phyloP scores from a whole-genome alignment of 2,888 invertebrate genomes.

The Catocala sponsa region DNA sequence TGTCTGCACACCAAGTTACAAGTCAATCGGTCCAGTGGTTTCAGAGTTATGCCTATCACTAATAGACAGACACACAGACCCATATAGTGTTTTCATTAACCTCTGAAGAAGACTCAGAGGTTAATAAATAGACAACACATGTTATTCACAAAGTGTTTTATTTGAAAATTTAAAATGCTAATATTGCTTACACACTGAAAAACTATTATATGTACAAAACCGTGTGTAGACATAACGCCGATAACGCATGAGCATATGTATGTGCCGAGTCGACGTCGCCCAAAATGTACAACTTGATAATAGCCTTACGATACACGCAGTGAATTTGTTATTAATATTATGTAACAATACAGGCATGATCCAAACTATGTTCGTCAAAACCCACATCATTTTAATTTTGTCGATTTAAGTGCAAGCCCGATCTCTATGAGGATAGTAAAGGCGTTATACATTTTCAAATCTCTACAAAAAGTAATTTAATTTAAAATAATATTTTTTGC shows the following conservation, averaged over 20 bases:
- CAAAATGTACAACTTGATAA: slow-evolving; percentile 55
- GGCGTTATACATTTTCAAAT: no score
- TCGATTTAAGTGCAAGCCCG: neutral
- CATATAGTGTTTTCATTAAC: no score
- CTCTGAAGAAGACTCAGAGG: no score
- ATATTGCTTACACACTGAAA: slow-evolving; percentile 80
- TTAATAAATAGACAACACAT: slow-evolving; percentile 44
- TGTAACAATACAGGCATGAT: slow-evolving; percentile 51
- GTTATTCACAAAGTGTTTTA: slow-evolving; percentile 79
- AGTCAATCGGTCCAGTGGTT: no score
- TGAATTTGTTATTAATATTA: slow-evolving; percentile 63
- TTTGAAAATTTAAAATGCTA: slow-evolving; percentile 79
- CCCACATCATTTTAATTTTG: slow-evolving; percentile 32
- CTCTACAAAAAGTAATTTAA: no score
- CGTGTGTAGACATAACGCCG: slow-evolving; percentile 42
- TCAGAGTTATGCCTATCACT: no score
- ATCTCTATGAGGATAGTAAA: no score
- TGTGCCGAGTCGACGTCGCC: slow-evolving; percentile 21
- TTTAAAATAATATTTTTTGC: no score
- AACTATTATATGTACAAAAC: slow-evolving; percentile 63
- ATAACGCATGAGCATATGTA: slow-evolving; percentile 5
- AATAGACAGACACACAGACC: no score
- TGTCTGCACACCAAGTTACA: no score
- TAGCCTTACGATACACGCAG: slow-evolving; percentile 50
- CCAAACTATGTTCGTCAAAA: slow-evolving; percentile 33